A percentile compares a stretch with the other conserved stretches of the same genome.
Evolutionary conservation across 1,140 invertebrate genomes (phyloP).

Genomic region (Tetramorium alpestre): DNA sequence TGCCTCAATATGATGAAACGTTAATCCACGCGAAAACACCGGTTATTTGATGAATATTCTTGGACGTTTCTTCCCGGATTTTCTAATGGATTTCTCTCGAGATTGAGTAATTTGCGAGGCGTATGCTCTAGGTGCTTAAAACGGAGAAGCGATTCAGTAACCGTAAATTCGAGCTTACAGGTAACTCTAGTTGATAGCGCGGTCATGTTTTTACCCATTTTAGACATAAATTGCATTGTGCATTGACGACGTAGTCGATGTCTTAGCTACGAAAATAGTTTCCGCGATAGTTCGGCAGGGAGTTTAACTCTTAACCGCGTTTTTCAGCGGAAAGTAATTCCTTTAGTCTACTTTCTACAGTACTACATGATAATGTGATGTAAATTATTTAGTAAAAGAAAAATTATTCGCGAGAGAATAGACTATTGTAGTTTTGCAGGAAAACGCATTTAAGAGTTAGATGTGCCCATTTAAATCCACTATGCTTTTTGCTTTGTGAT

Average conservation of each 20-base stretch:
- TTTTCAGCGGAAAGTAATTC: neutral
- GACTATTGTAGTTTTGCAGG: neutral
- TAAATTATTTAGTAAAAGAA: slow-evolving; percentile 26
- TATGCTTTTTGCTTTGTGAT: neutral
- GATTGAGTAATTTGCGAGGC: slow-evolving; percentile 22
- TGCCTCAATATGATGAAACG: neutral
- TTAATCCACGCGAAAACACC: neutral
- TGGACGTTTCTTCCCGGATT: neutral
- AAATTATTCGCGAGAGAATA: slow-evolving; percentile 5
- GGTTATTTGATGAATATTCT: slow-evolving; percentile 28
- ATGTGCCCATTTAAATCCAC: slow-evolving; percentile 8
- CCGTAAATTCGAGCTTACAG: slow-evolving; percentile 53
- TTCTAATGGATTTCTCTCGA: slow-evolving; percentile 13
- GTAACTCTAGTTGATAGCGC: slow-evolving; percentile 55
- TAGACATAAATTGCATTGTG: slow-evolving; percentile 42
- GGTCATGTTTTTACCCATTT: slow-evolving; percentile 54
- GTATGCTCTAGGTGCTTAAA: slow-evolving; percentile 51
- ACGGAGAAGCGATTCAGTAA: slow-evolving; percentile 1
- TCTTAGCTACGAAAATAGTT: slow-evolving; percentile 31
- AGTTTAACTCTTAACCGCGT: slow-evolving; percentile 28
- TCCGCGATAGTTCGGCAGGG: neutral
- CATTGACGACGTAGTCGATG: slow-evolving; percentile 45
- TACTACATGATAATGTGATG: neutral
- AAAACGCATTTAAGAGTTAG: slow-evolving; percentile 18
- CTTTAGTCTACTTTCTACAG: neutral